A percentile compares a stretch with the other conserved stretches of the same genome.
These are phyloP conservation scores for Erebia aethiops DNA, from an alignment of 2,888 invertebrate species.

Conservation along the genomic window DNA sequence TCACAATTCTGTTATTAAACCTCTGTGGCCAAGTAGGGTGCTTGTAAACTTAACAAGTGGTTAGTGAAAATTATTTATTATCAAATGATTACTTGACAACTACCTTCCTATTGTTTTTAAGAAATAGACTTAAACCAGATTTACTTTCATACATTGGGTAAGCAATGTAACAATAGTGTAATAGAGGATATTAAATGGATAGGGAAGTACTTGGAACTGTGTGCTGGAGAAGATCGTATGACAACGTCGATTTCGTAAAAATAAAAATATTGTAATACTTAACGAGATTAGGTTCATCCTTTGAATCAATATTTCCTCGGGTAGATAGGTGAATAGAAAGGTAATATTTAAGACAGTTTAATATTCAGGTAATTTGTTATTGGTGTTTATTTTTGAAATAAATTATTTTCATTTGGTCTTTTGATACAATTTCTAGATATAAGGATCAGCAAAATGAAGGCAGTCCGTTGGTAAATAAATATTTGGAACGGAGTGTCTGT, in stretches of 20 bases:
- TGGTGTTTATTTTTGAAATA: constrained; percentile 49
- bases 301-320: constrained; percentile 59
- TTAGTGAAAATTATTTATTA: constrained; percentile 33
- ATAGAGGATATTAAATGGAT: constrained; percentile 37
- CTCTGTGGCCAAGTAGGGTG: constrained; percentile 37
- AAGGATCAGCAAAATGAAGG: constrained; percentile 34
- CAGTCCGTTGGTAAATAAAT: constrained; percentile 34
- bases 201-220: constrained; percentile 27
- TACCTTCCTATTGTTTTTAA: constrained; percentile 12
- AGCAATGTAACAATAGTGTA: constrained; percentile 38
- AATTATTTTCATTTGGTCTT: constrained; percentile 55
- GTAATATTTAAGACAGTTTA: constrained; percentile 62
- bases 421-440: constrained; percentile 54
- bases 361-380: constrained; percentile 59
- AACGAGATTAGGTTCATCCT: constrained; percentile 45
- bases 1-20: constrained; percentile 28
- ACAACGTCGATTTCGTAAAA: constrained; percentile 10
- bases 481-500: constrained; percentile 1
- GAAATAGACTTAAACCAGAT: constrained; percentile 4
- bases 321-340: constrained; percentile 73
- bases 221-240: neutral
- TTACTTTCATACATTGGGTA: constrained; percentile 22
- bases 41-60: constrained; percentile 34
- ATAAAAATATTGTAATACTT: constrained; percentile 27
- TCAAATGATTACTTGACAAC: constrained; percentile 11